Percentiles rank a stretch among this genome's conserved stretches.
Evolutionary conservation across 2,113 vertebrate genomes (phyloP).

Genomic region (Macquaria ambigua): DNA sequence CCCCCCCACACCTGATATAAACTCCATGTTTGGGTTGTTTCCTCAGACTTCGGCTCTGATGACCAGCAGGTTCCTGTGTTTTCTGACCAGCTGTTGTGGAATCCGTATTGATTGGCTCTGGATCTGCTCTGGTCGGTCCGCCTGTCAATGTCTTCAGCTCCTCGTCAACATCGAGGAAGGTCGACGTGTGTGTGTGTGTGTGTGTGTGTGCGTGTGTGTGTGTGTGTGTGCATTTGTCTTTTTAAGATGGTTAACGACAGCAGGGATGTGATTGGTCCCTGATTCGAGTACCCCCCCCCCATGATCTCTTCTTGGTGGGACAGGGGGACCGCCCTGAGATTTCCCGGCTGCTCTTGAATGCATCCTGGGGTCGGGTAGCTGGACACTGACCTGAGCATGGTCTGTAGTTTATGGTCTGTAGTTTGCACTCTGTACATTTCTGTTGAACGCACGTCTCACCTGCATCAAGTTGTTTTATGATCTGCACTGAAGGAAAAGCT

Average conservation of each 20-base stretch:
- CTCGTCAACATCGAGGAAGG: not conserved
- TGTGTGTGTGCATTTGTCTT: conserved; percentile 24
- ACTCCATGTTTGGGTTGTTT: no score
- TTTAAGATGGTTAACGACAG: conserved; percentile 57
- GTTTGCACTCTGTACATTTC: conserved; percentile 26
- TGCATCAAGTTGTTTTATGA: not conserved
- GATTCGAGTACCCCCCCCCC: not conserved
- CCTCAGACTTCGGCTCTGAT: conserved; percentile 58
- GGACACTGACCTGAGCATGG: conserved; percentile 14
- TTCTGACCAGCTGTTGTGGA: conserved; percentile 79
- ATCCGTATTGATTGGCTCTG: conserved; percentile 65
- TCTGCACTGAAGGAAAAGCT: conserved; percentile 21
- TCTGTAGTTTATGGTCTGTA: not conserved
- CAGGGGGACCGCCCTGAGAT: not conserved
- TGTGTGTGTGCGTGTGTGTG: not conserved
- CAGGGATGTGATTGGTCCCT: not conserved
- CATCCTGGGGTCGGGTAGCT: not conserved
- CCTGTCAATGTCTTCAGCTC: not conserved
- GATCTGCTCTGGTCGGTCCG: no score
- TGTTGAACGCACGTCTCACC: conserved; percentile 47
- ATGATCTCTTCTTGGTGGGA: no score
- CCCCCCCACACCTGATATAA: no score
- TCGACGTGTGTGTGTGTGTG: not conserved
- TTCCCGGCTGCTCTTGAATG: conserved; percentile 24
- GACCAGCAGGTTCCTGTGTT: conserved; percentile 78